A percentile compares a stretch with the other conserved stretches of the same genome.
Evolutionary conservation across 2,113 vertebrate species (phyloP).

Genomic region (Chinchilla lanigera): DNA sequence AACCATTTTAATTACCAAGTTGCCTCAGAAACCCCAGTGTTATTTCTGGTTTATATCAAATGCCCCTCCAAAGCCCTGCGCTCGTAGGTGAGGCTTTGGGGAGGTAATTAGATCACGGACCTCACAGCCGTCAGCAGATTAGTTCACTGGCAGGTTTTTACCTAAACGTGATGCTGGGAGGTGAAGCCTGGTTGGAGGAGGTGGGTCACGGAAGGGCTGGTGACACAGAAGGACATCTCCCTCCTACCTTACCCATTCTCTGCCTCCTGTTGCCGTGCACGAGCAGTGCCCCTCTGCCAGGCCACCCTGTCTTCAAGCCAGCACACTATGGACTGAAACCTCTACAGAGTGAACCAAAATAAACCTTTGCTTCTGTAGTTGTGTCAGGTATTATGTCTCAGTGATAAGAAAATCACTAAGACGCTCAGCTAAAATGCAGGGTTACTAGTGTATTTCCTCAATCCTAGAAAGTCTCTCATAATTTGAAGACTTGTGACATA

Average conservation of each 20-base stretch:
- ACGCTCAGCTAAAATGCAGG: conserved; percentile 9
- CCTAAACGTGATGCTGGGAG: neutral
- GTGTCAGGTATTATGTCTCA: neutral
- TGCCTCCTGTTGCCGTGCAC: neutral
- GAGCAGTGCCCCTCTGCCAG: neutral
- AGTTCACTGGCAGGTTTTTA: neutral
- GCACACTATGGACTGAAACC: neutral
- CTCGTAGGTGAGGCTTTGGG: neutral
- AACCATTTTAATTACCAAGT: neutral
- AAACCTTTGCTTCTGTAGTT: neutral
- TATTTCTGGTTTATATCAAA: neutral
- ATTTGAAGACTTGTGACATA: neutral
- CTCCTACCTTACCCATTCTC: neutral
- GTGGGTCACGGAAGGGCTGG: no score
- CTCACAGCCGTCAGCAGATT: neutral
- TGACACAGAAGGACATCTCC: neutral
- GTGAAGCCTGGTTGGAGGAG: neutral
- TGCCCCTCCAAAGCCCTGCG: neutral
- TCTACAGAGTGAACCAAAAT: neutral
- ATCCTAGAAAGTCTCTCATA: conserved; percentile 20
- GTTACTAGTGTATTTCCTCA: neutral
- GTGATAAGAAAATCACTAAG: neutral
- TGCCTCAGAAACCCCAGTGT: neutral
- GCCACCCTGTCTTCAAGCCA: neutral
- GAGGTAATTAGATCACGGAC: neutral